These are phyloP conservation scores for Dinomys branickii DNA, from an alignment of 2,113 vertebrate species.

Conservation along the genomic window DNA sequence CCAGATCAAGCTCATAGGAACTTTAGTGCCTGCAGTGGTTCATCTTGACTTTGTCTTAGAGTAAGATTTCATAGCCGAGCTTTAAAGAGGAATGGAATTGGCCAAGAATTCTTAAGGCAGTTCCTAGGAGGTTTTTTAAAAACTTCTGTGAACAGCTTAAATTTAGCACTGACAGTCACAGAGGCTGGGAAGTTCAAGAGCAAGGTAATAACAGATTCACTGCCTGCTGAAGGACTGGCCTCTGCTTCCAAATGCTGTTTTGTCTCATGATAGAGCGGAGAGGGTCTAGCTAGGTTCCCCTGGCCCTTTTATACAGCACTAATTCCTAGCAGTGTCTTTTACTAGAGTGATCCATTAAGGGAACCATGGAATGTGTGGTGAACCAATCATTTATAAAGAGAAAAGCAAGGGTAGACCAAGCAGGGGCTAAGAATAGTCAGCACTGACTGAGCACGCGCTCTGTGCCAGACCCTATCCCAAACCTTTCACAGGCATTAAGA, in stretches of 20 bases:
- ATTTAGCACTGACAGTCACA: not conserved
- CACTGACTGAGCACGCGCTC: not conserved
- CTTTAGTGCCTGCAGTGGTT: not conserved
- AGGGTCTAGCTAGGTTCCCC: not conserved
- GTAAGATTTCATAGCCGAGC: not conserved
- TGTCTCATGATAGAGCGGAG: not conserved
- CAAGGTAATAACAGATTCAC: not conserved
- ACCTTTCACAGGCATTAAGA: not conserved
- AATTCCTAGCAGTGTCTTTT: conserved; percentile 11
- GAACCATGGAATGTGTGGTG: not conserved
- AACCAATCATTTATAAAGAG: not conserved
- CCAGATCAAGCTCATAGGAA: not conserved
- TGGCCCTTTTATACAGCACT: not conserved
- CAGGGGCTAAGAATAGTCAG: not conserved
- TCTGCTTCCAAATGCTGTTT: not conserved
- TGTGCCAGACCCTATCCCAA: not conserved
- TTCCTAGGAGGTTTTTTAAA: not conserved
- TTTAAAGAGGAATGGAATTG: not conserved
- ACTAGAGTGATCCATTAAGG: not conserved
- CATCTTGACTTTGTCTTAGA: not conserved
- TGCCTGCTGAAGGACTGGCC: not conserved
- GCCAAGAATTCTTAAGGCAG: not conserved
- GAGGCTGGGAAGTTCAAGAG: not conserved
- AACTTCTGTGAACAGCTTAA: not conserved
- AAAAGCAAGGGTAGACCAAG: not conserved